Base-by-base conservation (phyloP, 2,113 vertebrate genomes). In the Prunella himalayana region DNA sequence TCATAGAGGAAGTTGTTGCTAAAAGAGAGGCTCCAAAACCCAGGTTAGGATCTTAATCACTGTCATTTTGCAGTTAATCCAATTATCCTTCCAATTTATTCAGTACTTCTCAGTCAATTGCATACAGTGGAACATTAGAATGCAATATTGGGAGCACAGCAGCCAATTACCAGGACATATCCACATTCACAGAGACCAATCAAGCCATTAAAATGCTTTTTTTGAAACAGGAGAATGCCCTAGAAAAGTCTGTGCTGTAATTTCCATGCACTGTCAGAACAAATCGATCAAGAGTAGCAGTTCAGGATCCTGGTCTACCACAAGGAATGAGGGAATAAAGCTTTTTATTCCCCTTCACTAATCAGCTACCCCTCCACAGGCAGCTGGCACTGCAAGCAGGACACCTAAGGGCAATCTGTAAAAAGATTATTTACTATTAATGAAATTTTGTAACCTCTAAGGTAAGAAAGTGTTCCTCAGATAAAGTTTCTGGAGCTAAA, bases 351-450 rank as follows among this genome's bases (percentile, higher is more conserved):
- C 59, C 72, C 61, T 73, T 63, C 30, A 23, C 51, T 66, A 68
- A 93, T 59, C 68, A 95, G 22, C 68, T 49, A 86, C 24, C n/a
- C 31, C 42, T 82, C 61, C 81, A 70, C 82, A 90, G 44, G 76
- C 47, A 93, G 30, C 49, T 93, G 75, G 22, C 44, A 92, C 30
- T 31, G 64, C 51, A 78, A 92, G n/a, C 63, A 82, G 54, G n/a
- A 73, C 81, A 86, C 51, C 85, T 90, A 75, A 80, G 35, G 71
- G 51, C 54, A 93, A 59, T 59, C 56, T 78, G 31, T 33, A 70
- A 77, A 91, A 85, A 63, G 25, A 30, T 77, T 76, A 70, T 83
- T 87, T 94, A 70, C 64, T 88, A 28, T 83, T 93, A 91, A 94
- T 73, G 47, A 73, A 73, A 78, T 83, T 78, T 77, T 47, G 25